Evolutionary conservation across 1,140 invertebrate genomes (phyloP).

Genomic region (Dysdera silvatica): DNA sequence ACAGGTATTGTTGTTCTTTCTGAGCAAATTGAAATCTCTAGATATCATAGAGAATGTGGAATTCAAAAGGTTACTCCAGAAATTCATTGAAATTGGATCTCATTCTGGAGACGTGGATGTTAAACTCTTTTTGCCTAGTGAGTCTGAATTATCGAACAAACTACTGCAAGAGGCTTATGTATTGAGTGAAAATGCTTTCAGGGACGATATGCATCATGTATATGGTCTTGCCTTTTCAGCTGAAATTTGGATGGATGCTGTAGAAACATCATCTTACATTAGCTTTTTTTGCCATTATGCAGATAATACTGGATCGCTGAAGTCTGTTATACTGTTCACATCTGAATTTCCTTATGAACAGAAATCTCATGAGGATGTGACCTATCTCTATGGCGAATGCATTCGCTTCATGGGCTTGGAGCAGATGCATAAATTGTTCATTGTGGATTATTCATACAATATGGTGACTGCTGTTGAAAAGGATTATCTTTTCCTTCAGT

Average conservation of each 20-base stretch:
- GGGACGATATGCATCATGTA: slow-evolving; percentile 17
- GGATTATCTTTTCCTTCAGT: slow-evolving; percentile 22
- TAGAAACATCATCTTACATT: slow-evolving; percentile 16
- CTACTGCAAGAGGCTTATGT: slow-evolving; percentile 14
- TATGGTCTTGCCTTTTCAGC: slow-evolving; percentile 25
- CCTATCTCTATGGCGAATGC: slow-evolving; percentile 9
- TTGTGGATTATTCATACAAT: slow-evolving; percentile 24
- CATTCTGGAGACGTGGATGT: slow-evolving; percentile 16
- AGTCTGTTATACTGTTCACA: slow-evolving; percentile 19
- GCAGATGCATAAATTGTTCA: slow-evolving; percentile 10
- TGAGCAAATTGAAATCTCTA: slow-evolving; percentile 17
- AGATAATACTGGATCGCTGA: slow-evolving; percentile 12
- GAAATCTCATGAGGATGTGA: slow-evolving; percentile 1
- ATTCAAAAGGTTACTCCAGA: slow-evolving; percentile 23
- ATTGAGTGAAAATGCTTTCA: slow-evolving; percentile 14
- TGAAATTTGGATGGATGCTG: slow-evolving; percentile 12
- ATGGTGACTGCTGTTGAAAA: slow-evolving; percentile 26
- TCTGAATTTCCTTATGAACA: slow-evolving; percentile 22
- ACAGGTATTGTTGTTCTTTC: slow-evolving; percentile 17
- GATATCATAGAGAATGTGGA: slow-evolving; percentile 14
- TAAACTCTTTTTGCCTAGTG: slow-evolving; percentile 6
- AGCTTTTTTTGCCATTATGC: slow-evolving; percentile 23
- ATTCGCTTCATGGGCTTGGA: slow-evolving; percentile 16
- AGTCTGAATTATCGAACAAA: slow-evolving; percentile 6
- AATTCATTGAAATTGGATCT: slow-evolving; percentile 18